These are phyloP conservation scores for Callospermophilus lateralis DNA, from an alignment of 2,113 vertebrate species.

Conservation along the genomic window DNA sequence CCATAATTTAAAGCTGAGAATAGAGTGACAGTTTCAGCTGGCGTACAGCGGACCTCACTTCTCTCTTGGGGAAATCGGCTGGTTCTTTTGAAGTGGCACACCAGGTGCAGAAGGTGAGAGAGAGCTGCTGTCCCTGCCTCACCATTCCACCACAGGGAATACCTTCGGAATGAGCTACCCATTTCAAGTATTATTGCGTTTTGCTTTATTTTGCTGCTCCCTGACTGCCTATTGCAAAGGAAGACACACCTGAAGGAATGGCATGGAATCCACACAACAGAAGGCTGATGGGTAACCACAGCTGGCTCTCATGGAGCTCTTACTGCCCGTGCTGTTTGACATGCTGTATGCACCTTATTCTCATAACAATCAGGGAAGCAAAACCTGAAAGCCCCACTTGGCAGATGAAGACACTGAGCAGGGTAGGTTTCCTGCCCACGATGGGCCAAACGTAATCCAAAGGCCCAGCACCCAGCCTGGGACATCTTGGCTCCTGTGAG, in stretches of 20 bases:
- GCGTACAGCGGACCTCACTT: not conserved
- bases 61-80: not conserved
- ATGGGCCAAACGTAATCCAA: not conserved
- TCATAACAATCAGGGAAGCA: accelerated
- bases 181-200: not conserved
- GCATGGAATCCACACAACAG: accelerated
- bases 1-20: not conserved
- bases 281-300: accelerated
- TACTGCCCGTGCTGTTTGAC: accelerated
- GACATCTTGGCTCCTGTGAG: no score
- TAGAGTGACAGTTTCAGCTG: not conserved
- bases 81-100: not conserved
- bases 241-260: accelerated
- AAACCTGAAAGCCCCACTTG: not conserved
- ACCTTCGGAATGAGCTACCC: not conserved
- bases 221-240: not conserved
- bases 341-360: not conserved
- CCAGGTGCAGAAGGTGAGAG: not conserved
- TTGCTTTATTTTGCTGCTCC: not conserved
- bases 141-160: not conserved
- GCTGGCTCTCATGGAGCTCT: accelerated
- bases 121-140: accelerated
- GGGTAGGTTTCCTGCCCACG: not conserved
- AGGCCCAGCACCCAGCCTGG: accelerated
- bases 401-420: not conserved